phyloP scores from a whole-genome alignment of 2,113 vertebrate genomes.

The Microtus richardsoni region DNA sequence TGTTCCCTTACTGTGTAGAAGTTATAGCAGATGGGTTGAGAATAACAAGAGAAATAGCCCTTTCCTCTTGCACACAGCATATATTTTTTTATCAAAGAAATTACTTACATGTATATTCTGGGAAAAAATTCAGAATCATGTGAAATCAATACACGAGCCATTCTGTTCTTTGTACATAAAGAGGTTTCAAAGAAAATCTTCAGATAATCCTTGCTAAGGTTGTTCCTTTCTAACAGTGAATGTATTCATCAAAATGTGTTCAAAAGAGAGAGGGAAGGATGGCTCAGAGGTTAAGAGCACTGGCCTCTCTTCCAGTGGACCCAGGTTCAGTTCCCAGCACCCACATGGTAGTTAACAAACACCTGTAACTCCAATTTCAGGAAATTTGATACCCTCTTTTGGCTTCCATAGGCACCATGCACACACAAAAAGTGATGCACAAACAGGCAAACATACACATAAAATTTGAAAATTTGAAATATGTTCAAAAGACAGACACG shows the following conservation, averaged over 20 bases:
- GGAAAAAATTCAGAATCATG: conserved; percentile 19
- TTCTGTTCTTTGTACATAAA: neutral
- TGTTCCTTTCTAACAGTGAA: neutral
- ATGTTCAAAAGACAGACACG: neutral
- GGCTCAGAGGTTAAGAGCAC: neutral
- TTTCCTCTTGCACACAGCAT: conserved; percentile 10
- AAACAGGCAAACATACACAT: neutral
- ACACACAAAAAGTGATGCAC: neutral
- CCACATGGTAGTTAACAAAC: neutral
- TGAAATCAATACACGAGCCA: neutral
- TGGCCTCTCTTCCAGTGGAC: neutral
- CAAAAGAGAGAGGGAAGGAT: neutral
- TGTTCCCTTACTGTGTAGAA: neutral
- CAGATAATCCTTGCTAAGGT: neutral
- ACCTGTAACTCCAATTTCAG: neutral
- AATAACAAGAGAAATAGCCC: conserved; percentile 34
- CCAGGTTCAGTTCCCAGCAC: neutral
- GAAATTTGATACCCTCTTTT: neutral
- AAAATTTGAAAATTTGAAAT: neutral
- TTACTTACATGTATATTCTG: neutral
- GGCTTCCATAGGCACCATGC: neutral
- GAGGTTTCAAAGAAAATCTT: neutral
- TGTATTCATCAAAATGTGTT: conserved; percentile 10
- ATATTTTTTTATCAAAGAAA: conserved; percentile 43
- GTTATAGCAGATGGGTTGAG: neutral